Base-by-base conservation (phyloP, 2,888 invertebrate species). In the Ommatoiulus sabulosus region DNA sequence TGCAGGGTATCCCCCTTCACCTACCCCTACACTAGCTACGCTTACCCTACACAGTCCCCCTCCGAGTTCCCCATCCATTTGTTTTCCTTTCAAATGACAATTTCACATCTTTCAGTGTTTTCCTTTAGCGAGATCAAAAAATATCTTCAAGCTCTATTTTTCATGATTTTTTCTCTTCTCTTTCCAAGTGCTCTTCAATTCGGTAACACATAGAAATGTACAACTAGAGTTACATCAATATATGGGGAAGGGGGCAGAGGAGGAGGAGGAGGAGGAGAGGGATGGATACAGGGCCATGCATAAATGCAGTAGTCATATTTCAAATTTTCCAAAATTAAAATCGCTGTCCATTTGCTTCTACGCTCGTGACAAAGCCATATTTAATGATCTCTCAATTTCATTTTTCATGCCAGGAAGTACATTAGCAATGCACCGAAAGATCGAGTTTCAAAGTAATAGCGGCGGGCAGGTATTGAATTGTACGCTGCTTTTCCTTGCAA, bases 41-140 rank as follows among this genome's bases (percentile, higher is more conserved):
- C 63, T 63, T 17, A 52, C 12, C 52, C 52, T 52, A 17, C 52
- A 12, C 52, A 63, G 63, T 7, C 63, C 20, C 63, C 63, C 63
- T 6, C 7, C n/a, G 20, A 4, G 20, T 24, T 24, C 80, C 80
- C 80, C 0, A 80, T 80, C 80, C 80, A 80, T 80, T 80, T 80
- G 80, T 80, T 80, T 80, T 80, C 80, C 80, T 80, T 80, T 80
- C 80, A 80, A 80, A 80, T 80, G 80, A 80, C 80, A 80, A 80
- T 80, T 80, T 80, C 80, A 80, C 80, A 80, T 80, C 80, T 80
- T 80, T 80, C 80, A 80, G 35, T 80, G 80, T 80, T 80, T 80
- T 80, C 35, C 80, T 80, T 80, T 80, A 15, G 35, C 15, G 12
- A 80, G 80, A 80, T 80, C 80, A 80, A 80, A 80, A 80, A 80